These are phyloP conservation scores for Crocuta crocuta DNA, from an alignment of 2,113 vertebrate species.

Conservation along the genomic window DNA sequence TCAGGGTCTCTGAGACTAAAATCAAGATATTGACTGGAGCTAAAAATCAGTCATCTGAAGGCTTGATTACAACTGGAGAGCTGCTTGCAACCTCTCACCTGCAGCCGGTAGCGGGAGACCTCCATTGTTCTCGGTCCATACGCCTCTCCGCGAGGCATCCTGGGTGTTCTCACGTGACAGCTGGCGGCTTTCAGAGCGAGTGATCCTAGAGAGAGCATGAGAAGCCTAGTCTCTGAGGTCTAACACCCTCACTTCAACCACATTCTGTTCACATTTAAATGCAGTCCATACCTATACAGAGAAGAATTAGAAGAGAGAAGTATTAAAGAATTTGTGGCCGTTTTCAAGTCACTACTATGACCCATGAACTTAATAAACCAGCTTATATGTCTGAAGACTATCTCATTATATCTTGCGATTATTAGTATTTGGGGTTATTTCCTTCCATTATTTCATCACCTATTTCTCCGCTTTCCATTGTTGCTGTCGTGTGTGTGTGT, in stretches of 20 bases:
- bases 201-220: neutral
- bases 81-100: neutral
- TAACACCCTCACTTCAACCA: neutral
- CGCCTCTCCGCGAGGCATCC: neutral
- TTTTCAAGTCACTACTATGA: neutral
- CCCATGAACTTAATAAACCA: neutral
- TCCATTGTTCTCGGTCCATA: neutral
- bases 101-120: neutral
- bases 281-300: neutral
- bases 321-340: neutral
- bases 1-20: neutral
- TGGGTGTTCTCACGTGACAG: neutral
- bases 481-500: neutral
- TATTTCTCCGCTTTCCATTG: neutral
- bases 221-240: neutral
- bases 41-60: neutral
- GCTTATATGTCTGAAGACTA: neutral
- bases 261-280: neutral
- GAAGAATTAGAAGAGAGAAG: neutral
- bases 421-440: neutral
- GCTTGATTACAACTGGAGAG: neutral
- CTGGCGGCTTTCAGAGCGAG: constrained; percentile 9
- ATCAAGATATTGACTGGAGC: neutral
- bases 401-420: neutral
- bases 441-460: constrained; percentile 13